A percentile compares a stretch with the other conserved stretches of the same genome.
Conservation (phyloP, 2,113 vertebrate species). For the Reinhardtius hippoglossoides region DNA sequence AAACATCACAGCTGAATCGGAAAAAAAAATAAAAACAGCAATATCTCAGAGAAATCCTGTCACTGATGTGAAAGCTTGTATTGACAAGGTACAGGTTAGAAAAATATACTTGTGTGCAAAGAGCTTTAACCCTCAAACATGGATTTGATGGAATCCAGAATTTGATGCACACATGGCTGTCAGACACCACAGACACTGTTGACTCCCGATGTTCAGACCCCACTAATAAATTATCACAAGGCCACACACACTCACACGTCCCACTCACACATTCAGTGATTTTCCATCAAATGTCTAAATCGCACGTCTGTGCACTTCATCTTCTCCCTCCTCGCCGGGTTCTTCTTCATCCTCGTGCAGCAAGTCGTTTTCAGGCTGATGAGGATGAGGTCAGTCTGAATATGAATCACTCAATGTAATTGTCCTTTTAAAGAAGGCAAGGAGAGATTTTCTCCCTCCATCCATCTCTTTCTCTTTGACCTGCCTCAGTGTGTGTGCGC, state of each 20-base stretch:
- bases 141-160: background rate
- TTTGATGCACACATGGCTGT: background rate
- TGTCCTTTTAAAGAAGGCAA: slow-evolving; percentile 79
- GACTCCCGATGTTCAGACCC: background rate
- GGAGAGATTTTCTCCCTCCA: slow-evolving; percentile 69
- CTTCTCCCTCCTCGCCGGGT: slow-evolving; percentile 8
- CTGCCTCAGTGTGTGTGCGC: slow-evolving; percentile 38
- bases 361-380: slow-evolving; percentile 57
- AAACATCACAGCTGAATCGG: too few species aligned
- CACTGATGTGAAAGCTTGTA: too few species aligned
- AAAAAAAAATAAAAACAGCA: too few species aligned
- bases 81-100: too few species aligned
- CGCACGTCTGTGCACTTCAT: slow-evolving; percentile 28
- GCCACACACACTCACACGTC: slow-evolving; percentile 18
- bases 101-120: too few species aligned
- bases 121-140: background rate
- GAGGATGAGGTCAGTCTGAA: slow-evolving; percentile 72
- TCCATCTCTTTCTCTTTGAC: slow-evolving; percentile 70
- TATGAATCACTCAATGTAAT: slow-evolving; percentile 81
- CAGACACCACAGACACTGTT: background rate
- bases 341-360: slow-evolving; percentile 30
- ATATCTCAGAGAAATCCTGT: too few species aligned
- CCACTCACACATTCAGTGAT: slow-evolving; percentile 32
- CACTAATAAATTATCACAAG: background rate
- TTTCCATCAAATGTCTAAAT: slow-evolving; percentile 50